Conservation (phyloP, 2,888 invertebrate species). For the Cryptophagus acutangulus region DNA sequence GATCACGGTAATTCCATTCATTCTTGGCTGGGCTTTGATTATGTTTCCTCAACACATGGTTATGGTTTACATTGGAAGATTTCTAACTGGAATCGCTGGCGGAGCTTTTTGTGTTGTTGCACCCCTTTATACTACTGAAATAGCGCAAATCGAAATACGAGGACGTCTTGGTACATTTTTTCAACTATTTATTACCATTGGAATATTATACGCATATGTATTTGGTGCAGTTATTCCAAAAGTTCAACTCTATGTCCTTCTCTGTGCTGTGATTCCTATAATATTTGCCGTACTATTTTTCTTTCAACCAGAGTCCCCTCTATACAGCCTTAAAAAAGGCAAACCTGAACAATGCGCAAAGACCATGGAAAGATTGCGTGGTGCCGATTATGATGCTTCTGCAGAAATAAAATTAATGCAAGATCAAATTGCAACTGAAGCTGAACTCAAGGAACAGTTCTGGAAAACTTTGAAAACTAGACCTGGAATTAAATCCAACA, state of each 20-base stretch:
- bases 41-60: constrained; percentile 59
- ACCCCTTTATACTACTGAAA: constrained; percentile 82
- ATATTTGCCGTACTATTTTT: constrained; percentile 66
- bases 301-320: constrained; percentile 86
- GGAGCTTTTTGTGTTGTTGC: constrained; percentile 80
- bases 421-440: constrained; percentile 19
- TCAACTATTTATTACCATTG: constrained; percentile 77
- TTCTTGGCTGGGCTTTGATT: constrained; percentile 68
- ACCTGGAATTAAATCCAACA: constrained; percentile 53
- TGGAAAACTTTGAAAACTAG: constrained; percentile 22
- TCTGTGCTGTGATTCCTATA: constrained; percentile 63
- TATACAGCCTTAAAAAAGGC: constrained; percentile 62
- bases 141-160: constrained; percentile 75
- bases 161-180: constrained; percentile 83
- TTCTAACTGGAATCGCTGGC: constrained; percentile 65
- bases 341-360: constrained; percentile 61
- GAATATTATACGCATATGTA: constrained; percentile 73
- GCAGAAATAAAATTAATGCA: constrained; percentile 48
- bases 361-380: constrained; percentile 70
- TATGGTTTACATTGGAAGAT: constrained; percentile 63
- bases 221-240: constrained; percentile 59
- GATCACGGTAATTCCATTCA: constrained; percentile 61
- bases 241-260: constrained; percentile 56
- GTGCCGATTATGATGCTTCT: constrained; percentile 62
- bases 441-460: constrained; percentile 17